Conservation (phyloP, 2,888 invertebrate genomes). For the Acronicta leporina region DNA sequence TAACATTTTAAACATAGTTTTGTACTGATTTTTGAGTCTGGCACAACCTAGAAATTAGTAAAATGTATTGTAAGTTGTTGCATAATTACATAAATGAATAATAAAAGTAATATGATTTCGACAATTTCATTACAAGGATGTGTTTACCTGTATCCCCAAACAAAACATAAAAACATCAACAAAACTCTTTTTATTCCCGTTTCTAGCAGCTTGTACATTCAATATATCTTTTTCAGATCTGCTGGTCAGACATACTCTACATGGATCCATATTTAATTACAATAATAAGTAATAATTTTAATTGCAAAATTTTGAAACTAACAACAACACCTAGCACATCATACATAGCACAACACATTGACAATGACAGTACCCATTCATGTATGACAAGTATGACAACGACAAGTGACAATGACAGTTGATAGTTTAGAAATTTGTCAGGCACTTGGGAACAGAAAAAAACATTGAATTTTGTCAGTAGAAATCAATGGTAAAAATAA, state of each 20-base stretch:
- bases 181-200: slow-evolving; percentile 55
- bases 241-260: slow-evolving; percentile 71
- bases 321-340: neutral
- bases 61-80: slow-evolving; percentile 3
- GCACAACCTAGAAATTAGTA: slow-evolving; percentile 62
- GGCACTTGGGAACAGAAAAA: too few species aligned
- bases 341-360: neutral
- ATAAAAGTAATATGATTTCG: neutral
- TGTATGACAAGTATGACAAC: too few species aligned
- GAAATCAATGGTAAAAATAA: too few species aligned
- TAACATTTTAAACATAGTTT: slow-evolving; percentile 77
- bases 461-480: too few species aligned
- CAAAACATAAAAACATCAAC: slow-evolving; percentile 73
- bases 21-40: slow-evolving; percentile 65
- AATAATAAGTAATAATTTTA: neutral
- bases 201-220: slow-evolving; percentile 56
- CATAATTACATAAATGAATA: neutral
- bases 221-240: slow-evolving; percentile 66
- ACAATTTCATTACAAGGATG: neutral
- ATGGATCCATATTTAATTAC: slow-evolving; percentile 59
- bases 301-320: too few species aligned
- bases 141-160: slow-evolving; percentile 74
- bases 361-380: neutral
- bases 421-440: too few species aligned
- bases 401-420: too few species aligned